Percentiles rank a stretch among this genome's conserved stretches.
Evolutionary conservation across 2,113 vertebrate genomes (phyloP).

Genomic region (Isichthys henryi): DNA sequence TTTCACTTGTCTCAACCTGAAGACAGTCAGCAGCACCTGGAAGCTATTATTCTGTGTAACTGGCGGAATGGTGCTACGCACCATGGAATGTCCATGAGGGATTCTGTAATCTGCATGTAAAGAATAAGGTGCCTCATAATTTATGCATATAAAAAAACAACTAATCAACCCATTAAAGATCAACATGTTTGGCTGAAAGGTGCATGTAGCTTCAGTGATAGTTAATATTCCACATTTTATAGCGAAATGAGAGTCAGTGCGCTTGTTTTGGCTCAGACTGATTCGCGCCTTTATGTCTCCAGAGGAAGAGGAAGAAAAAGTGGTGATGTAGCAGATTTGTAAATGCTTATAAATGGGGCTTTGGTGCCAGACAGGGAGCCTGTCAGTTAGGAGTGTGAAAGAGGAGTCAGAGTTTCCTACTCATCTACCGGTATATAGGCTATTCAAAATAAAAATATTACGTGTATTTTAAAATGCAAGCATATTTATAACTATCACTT

Average conservation of each 20-base stretch:
- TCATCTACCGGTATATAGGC: not conserved
- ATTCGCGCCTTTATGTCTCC: not conserved
- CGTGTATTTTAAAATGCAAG: not conserved
- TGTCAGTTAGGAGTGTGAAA: not conserved
- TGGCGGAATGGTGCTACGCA: slow-evolving; percentile 3
- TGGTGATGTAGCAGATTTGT: not conserved
- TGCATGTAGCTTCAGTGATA: not conserved
- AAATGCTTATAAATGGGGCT: not conserved
- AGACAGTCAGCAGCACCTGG: not conserved
- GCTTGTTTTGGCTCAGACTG: not conserved
- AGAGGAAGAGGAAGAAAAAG: not conserved
- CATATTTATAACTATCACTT: not conserved
- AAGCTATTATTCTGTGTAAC: slow-evolving; percentile 28
- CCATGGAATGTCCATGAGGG: not conserved
- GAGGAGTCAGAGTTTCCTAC: not conserved
- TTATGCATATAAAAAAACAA: not conserved
- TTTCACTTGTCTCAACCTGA: not conserved
- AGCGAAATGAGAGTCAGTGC: not conserved
- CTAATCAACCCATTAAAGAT: not conserved
- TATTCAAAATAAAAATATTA: not conserved
- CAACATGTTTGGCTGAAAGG: not conserved
- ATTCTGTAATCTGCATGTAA: not conserved
- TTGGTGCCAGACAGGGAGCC: not conserved
- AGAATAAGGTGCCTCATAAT: not conserved
- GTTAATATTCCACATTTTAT: not conserved